Conservation (phyloP, 2,113 vertebrate species). For the Eptesicus fuscus region DNA sequence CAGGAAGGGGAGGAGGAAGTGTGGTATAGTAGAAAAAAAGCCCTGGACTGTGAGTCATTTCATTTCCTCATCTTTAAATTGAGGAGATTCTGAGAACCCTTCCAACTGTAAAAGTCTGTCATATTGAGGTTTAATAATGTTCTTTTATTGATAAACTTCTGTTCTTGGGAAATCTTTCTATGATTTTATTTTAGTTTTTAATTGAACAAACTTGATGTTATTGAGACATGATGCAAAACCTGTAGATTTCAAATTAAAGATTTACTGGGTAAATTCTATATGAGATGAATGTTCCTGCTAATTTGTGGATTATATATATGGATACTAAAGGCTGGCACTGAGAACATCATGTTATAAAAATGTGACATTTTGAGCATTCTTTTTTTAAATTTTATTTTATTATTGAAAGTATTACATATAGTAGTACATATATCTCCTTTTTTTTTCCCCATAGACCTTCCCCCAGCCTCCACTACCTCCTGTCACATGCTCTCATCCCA, state of each 20-base stretch:
- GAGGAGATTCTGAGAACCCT: slow-evolving; percentile 44
- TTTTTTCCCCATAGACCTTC: too few species aligned
- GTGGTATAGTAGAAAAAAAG: slow-evolving; percentile 39
- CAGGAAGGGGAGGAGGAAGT: slow-evolving; percentile 56
- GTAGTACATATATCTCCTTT: too few species aligned
- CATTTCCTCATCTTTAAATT: slow-evolving; percentile 64
- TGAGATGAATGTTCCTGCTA: slow-evolving; percentile 21
- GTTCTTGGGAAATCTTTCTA: slow-evolving; percentile 15
- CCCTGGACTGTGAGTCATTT: slow-evolving; percentile 54
- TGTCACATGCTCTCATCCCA: too few species aligned
- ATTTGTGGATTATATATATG: slow-evolving; percentile 25
- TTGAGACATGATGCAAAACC: slow-evolving; percentile 7
- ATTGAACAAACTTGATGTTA: slow-evolving; percentile 3
- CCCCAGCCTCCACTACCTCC: too few species aligned
- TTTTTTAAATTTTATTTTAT: too few species aligned
- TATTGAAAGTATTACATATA: too few species aligned
- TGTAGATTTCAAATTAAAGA: slow-evolving; percentile 34
- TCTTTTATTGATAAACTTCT: slow-evolving; percentile 45
- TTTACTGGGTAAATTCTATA: slow-evolving; percentile 30
- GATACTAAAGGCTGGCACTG: slow-evolving; percentile 10
- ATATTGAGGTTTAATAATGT: slow-evolving; percentile 30
- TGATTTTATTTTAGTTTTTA: not conserved
- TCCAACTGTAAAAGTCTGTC: slow-evolving; percentile 15
- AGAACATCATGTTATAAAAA: slow-evolving; percentile 47
- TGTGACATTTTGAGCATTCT: slow-evolving; percentile 35